These are phyloP conservation scores for Aleiodes leptofemur DNA, from an alignment of 2,888 invertebrate genomes.

Conservation along the genomic window DNA sequence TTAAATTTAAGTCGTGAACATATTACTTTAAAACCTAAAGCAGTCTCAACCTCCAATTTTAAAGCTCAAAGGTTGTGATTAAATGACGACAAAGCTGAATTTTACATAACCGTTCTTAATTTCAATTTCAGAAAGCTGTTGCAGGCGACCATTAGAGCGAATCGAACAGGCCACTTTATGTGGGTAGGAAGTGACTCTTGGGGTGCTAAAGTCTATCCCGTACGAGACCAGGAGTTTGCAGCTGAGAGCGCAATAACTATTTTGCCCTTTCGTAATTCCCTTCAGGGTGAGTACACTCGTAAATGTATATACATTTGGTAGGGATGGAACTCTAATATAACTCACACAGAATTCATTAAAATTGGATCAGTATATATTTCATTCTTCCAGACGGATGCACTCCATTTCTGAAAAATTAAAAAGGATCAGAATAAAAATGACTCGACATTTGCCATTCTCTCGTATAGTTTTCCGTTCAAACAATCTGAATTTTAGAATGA, in stretches of 20 bases:
- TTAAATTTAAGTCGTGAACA: no score
- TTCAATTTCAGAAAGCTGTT: conserved; percentile 77
- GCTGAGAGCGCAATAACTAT: conserved; percentile 82
- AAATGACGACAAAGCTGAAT: neutral
- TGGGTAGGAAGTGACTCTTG: conserved; percentile 86
- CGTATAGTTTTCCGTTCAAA: no score
- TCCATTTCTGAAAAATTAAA: conserved; percentile 4
- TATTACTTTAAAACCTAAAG: no score
- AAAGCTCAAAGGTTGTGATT: no score
- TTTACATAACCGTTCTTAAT: neutral
- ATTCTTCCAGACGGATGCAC: neutral
- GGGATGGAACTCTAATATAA: neutral
- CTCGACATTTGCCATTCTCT: no score
- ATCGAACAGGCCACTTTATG: conserved; percentile 79
- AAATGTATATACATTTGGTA: neutral
- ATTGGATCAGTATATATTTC: conserved; percentile 1
- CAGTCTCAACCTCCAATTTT: no score
- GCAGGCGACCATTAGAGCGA: conserved; percentile 78
- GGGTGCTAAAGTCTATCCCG: conserved; percentile 82
- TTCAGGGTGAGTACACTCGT: conserved; percentile 58
- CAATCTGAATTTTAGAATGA: no score
- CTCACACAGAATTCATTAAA: conserved; percentile 5
- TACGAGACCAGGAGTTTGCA: conserved; percentile 79
- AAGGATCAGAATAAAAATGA: neutral
- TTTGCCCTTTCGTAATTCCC: conserved; percentile 78